Conservation (phyloP, 1,140 invertebrate genomes). For the Nymphalis io region DNA sequence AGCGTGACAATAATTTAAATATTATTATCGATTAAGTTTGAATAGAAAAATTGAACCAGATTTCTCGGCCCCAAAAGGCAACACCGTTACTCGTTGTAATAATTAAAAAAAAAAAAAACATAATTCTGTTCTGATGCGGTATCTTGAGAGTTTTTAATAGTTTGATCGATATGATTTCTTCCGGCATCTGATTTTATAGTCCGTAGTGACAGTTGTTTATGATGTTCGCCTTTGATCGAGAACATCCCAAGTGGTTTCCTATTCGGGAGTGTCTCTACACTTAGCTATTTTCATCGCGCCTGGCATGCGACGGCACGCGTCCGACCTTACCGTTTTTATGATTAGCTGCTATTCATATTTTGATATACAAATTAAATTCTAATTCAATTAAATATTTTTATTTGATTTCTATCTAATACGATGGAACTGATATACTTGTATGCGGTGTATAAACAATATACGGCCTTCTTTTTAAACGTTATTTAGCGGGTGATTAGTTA, state of each 20-base stretch:
- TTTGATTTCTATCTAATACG: not conserved
- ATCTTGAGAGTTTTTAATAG: slow-evolving; percentile 19
- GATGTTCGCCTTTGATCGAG: slow-evolving; percentile 53
- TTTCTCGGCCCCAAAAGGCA: slow-evolving; percentile 24
- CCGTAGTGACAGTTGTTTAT: slow-evolving; percentile 48
- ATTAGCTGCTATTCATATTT: slow-evolving; percentile 36
- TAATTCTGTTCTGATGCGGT: slow-evolving; percentile 21
- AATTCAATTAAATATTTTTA: no score
- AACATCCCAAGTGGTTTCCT: slow-evolving; percentile 62
- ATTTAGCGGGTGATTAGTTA: no score
- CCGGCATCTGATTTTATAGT: slow-evolving; percentile 39
- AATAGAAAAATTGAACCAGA: slow-evolving; percentile 23
- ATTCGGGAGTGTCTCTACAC: slow-evolving; percentile 69
- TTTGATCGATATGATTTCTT: slow-evolving; percentile 30
- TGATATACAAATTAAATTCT: not conserved
- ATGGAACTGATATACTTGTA: no score
- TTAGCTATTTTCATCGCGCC: slow-evolving; percentile 66
- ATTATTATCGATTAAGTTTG: slow-evolving; percentile 24
- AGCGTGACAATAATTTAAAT: slow-evolving; percentile 30
- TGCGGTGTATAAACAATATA: no score
- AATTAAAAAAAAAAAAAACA: slow-evolving; percentile 7
- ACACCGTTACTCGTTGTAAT: slow-evolving; percentile 17
- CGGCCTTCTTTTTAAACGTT: no score
- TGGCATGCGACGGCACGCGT: slow-evolving; percentile 66
- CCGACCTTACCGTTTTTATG: slow-evolving; percentile 58